Percentiles rank a stretch among this genome's conserved stretches.
phyloP scores from a whole-genome alignment of 1,140 invertebrate genomes.

The Heterodera schachtii region DNA sequence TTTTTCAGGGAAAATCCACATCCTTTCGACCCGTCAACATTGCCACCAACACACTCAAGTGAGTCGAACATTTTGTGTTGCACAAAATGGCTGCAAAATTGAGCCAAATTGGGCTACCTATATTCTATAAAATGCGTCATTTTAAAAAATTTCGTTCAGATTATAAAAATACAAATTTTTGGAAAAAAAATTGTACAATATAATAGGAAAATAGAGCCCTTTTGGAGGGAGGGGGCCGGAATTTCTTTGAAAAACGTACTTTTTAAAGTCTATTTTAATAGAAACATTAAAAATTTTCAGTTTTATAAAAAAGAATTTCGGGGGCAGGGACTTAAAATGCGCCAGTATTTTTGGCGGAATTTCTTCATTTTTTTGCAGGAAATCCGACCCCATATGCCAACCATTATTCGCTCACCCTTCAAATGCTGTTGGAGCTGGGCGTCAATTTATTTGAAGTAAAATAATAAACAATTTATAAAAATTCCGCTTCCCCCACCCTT shows the following conservation, averaged over 20 bases:
- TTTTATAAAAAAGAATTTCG: no score
- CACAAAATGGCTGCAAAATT: neutral
- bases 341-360: neutral
- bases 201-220: no score
- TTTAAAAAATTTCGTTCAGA: no score
- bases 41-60: conserved; percentile 60
- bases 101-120: neutral
- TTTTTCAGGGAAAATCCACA: conserved; percentile 62
- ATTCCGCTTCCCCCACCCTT: neutral
- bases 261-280: no score
- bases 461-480: neutral
- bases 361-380: neutral
- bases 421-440: conserved; percentile 76
- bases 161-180: no score
- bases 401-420: conserved; percentile 49
- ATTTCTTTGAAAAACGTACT: neutral
- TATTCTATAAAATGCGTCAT: neutral
- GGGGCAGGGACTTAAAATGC: no score
- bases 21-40: conserved; percentile 56
- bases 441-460: conserved; percentile 76
- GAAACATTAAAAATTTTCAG: no score
- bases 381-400: conserved; percentile 56
- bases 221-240: no score
- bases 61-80: neutral
- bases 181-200: no score